These are phyloP conservation scores for Ceratina japonica DNA, from an alignment of 1,140 invertebrate genomes.

Conservation along the genomic window DNA sequence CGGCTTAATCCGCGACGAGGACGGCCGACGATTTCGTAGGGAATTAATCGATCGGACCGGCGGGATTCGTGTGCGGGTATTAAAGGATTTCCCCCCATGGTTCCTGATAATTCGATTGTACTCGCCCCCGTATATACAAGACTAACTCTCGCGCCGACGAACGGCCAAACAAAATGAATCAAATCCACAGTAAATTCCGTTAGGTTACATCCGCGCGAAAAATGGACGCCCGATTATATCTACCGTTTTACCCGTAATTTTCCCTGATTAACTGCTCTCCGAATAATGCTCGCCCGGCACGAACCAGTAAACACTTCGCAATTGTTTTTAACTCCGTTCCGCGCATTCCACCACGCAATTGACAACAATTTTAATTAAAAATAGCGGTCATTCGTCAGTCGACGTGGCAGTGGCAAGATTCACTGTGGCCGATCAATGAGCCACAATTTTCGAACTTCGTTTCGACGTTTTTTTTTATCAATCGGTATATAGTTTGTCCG, in stretches of 20 bases:
- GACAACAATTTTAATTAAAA: too few species aligned
- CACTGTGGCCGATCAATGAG: too few species aligned
- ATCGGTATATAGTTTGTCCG: too few species aligned
- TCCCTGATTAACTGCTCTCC: background rate
- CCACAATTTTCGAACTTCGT: too few species aligned
- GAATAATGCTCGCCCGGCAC: background rate
- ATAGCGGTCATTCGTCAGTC: too few species aligned
- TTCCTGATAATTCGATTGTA: conserved; percentile 67
- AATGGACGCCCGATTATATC: conserved; percentile 14
- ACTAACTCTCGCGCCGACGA: conserved; percentile 38
- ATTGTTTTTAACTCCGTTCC: too few species aligned
- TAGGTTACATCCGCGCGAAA: conserved; percentile 53
- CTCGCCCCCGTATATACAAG: conserved; percentile 43
- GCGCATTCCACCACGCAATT: too few species aligned
- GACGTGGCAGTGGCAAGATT: too few species aligned
- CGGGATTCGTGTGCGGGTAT: conserved; percentile 62
- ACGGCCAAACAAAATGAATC: conserved; percentile 56
- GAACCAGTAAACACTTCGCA: too few species aligned
- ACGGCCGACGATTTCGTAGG: conserved; percentile 62
- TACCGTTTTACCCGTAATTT: background rate
- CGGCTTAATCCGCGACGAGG: conserved; percentile 58
- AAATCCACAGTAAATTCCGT: conserved; percentile 59
- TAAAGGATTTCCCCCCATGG: conserved; percentile 65
- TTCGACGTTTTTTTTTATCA: too few species aligned
- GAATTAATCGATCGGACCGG: conserved; percentile 64